Base-by-base conservation (phyloP, 1,140 invertebrate genomes). In the Chlorops oryzae region DNA sequence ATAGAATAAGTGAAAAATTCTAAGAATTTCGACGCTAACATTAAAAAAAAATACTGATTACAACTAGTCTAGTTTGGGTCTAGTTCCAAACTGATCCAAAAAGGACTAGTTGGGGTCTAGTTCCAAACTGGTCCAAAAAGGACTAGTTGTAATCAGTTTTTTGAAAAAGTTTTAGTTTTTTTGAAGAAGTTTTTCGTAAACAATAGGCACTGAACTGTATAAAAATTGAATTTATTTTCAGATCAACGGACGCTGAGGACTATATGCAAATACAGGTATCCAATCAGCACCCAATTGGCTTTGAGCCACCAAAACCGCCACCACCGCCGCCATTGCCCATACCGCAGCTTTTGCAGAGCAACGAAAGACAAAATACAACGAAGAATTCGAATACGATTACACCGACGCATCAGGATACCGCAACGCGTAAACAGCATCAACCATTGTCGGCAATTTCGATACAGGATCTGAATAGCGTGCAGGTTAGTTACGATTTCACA, bases 381-480 rank as follows among this genome's bases (percentile, higher is more conserved):
- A 68, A 66, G 45, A 41, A 58, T 50, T 63, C 17, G 55, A 57
- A 39, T 42, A 48, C 17, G 45, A 80, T 2, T 78, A 79, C 25
- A 76, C 81, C 54, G 52, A 81, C 62, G 73, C 46, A 57, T 47
- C 63, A 72, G 52, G 63, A 65, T 51, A 67, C 72, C 37, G 59
- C 56, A 55, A 73, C 64, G n/a, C 64, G 72, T 56, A 75, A 73
- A 64, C 72, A 75, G 34, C 79, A 80, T 42, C 86, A 87, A 66
- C 87, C 86, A 1, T 69, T 91, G 3, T 84, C 86, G 0, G 83
- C 86, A 6, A 90, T 93, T 61, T 91, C 87, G 59, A 87, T 87
- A 51, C 86, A 90, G 42, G 88, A 92, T 61, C 75, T 93, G 20
- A 85, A 87, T 52, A 88, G 87, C 47, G 88, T 93, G 0, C 81